These are phyloP conservation scores for Platynereis dumerilii DNA, from an alignment of 2,888 invertebrate genomes.

Conservation along the genomic window DNA sequence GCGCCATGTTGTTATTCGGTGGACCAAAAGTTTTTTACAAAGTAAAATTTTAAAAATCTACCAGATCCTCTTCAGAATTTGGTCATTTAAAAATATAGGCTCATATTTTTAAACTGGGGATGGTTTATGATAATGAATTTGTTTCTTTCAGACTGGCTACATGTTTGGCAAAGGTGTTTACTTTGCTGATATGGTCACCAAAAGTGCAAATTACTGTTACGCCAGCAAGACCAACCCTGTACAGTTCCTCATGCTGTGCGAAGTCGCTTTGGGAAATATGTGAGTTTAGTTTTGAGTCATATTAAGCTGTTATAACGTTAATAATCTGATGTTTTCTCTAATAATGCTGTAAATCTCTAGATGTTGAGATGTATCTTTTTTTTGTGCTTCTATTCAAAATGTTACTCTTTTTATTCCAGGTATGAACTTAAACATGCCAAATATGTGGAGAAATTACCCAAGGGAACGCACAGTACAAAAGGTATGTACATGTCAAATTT, in stretches of 20 bases:
- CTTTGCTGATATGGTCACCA: conserved; percentile 98
- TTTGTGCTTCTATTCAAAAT: too few relatives aligned
- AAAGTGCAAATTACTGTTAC: conserved; percentile 95
- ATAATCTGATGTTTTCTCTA: conserved; percentile 2
- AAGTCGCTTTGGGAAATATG: conserved; percentile 92
- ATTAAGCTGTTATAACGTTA: neutral
- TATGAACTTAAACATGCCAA: conserved; percentile 77
- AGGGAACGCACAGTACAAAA: conserved; percentile 85
- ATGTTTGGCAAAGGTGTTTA: conserved; percentile 98
- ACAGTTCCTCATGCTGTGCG: conserved; percentile 90
- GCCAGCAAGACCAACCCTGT: conserved; percentile 74
- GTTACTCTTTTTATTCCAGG: conserved; percentile 66
- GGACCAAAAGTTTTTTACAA: too few relatives aligned
- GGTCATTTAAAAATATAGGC: too few relatives aligned
- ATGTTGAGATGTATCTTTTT: too few relatives aligned
- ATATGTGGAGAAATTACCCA: conserved; percentile 79
- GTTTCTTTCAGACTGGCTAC: conserved; percentile 65
- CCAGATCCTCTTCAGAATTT: too few relatives aligned
- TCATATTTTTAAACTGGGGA: too few relatives aligned
- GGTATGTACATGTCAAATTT: conserved; percentile 66
- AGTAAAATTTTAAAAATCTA: too few relatives aligned
- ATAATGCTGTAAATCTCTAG: too few relatives aligned
- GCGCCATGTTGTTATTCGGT: too few relatives aligned
- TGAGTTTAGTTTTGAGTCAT: conserved; percentile 65
- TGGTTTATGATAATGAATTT: too few relatives aligned